Evolutionary conservation across 2,888 invertebrate genomes (phyloP).

Genomic region (Volucella inanis): DNA sequence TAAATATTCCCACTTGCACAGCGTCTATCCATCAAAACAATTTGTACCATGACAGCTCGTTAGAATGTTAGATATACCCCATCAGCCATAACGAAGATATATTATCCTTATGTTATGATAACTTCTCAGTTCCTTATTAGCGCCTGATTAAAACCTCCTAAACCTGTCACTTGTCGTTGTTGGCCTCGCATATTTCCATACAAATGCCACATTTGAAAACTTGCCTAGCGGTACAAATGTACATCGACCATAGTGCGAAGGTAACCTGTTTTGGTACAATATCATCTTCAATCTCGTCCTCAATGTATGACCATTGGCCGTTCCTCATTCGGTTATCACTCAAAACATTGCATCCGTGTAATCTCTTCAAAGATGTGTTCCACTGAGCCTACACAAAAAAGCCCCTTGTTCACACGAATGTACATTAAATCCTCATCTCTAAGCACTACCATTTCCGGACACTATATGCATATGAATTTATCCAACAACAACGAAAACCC

Average conservation of each 20-base stretch:
- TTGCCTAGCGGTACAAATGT: conserved; percentile 64
- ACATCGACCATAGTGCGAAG: conserved; percentile 5
- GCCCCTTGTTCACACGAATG: conserved; percentile 68
- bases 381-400: conserved; percentile 69
- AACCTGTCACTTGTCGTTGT: conserved; percentile 41
- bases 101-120: conserved; percentile 23
- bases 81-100: conserved; percentile 28
- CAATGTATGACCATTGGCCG: conserved; percentile 56
- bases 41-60: conserved; percentile 33
- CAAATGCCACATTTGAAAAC: conserved; percentile 1
- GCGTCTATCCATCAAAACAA: conserved; percentile 29
- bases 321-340: conserved; percentile 70
- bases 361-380: conserved; percentile 63
- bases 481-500: conserved; percentile 11
- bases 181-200: conserved; percentile 33
- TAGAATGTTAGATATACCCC: conserved; percentile 28
- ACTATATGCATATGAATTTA: conserved; percentile 61
- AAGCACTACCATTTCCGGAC: conserved; percentile 74
- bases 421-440: conserved; percentile 68
- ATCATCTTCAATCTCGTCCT: conserved; percentile 48
- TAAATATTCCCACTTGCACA: conserved; percentile 30
- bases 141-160: conserved; percentile 57
- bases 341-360: conserved; percentile 63
- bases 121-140: conserved; percentile 35
- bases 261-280: conserved; percentile 57